Conservation (phyloP, 1,140 invertebrate species). For the Drosophila eugracilis region DNA sequence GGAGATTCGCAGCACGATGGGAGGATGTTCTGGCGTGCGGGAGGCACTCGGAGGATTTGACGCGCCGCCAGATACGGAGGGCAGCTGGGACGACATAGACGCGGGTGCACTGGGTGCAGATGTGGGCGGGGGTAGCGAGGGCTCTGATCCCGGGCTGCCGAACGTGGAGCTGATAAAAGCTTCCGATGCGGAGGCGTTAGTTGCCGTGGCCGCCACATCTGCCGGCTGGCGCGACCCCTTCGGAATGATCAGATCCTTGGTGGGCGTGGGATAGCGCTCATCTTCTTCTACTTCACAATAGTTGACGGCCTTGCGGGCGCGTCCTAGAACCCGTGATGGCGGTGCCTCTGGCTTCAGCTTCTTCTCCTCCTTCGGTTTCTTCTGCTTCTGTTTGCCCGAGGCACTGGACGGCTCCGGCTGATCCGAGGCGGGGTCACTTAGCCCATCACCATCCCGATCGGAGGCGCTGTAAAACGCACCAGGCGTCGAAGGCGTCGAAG, state of each 20-base stretch:
- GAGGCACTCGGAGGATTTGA: slow-evolving; percentile 60
- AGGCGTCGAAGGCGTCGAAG: slow-evolving; percentile 44
- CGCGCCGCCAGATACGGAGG: slow-evolving; percentile 33
- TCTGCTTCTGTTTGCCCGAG: slow-evolving; percentile 46
- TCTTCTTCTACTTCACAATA: slow-evolving; percentile 83
- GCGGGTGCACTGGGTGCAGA: slow-evolving; percentile 52
- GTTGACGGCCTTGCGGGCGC: slow-evolving; percentile 80
- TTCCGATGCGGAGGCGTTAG: slow-evolving; percentile 23
- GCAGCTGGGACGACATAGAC: slow-evolving; percentile 83
- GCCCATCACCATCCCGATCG: slow-evolving; percentile 38
- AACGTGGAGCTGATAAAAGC: slow-evolving; percentile 30
- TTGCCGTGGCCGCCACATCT: slow-evolving; percentile 15
- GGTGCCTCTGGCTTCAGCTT: slow-evolving; percentile 84
- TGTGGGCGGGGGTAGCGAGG: slow-evolving; percentile 61
- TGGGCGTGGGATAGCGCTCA: slow-evolving; percentile 83
- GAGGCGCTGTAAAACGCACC: slow-evolving; percentile 45
- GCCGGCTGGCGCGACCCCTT: slow-evolving; percentile 37
- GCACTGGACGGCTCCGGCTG: slow-evolving; percentile 41
- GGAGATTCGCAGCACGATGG: slow-evolving; percentile 87
- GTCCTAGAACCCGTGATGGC: slow-evolving; percentile 78
- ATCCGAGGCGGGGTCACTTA: slow-evolving; percentile 26
- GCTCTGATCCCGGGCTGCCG: slow-evolving; percentile 23
- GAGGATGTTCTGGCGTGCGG: slow-evolving; percentile 85
- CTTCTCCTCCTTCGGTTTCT: slow-evolving; percentile 80
- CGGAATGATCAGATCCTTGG: slow-evolving; percentile 75